Conservation (phyloP, 2,113 vertebrate species). For the Ameiurus melas region DNA sequence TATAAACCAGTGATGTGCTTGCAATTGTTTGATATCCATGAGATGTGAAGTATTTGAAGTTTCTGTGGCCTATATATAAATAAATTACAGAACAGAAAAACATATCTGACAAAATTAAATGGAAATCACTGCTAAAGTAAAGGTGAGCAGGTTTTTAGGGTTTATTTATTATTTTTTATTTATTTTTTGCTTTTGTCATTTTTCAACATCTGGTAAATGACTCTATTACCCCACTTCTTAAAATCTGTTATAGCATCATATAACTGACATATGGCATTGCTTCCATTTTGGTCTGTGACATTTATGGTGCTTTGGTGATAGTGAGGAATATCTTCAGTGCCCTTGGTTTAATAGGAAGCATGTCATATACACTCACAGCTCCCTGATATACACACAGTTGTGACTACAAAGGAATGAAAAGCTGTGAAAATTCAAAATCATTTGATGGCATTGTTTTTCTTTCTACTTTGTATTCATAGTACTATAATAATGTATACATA, state of each 20-base stretch:
- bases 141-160: background rate
- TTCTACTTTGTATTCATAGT: background rate
- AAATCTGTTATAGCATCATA: constrained; percentile 78
- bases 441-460: constrained; percentile 36
- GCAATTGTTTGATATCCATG: too few relatives aligned
- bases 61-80: too few relatives aligned
- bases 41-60: too few relatives aligned
- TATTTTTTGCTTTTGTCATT: constrained; percentile 55
- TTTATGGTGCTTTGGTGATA: constrained; percentile 75
- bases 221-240: constrained; percentile 77
- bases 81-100: too few relatives aligned
- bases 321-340: constrained; percentile 75
- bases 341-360: constrained; percentile 80
- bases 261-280: constrained; percentile 77
- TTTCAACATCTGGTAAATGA: constrained; percentile 74
- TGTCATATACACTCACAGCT: constrained; percentile 61
- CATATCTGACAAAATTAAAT: background rate
- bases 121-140: background rate
- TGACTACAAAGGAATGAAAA: constrained; percentile 62
- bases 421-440: constrained; percentile 35
- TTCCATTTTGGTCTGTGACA: constrained; percentile 75
- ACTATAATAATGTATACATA: background rate
- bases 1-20: too few relatives aligned
- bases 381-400: constrained; percentile 73
- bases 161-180: background rate